Evolutionary conservation across 2,888 invertebrate genomes (phyloP), one percentile per base, ranked within the genome.

Genomic region (Euspilapteryx auroguttella): DNA sequence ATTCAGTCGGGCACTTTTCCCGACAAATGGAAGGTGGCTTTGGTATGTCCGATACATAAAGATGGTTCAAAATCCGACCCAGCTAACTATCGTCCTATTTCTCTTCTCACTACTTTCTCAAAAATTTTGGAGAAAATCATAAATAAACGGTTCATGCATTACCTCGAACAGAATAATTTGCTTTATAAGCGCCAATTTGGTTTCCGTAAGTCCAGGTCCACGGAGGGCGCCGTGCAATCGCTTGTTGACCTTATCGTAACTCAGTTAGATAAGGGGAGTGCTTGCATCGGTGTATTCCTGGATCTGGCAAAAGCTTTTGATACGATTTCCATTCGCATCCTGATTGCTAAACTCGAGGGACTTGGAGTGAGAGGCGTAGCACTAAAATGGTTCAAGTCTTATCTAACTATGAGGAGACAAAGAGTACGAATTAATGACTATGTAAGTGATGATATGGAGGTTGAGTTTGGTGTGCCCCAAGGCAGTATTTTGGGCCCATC

Each of bases 261-360:
- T 8, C 17, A 17, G 8, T 6, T 17, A 8, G 17, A 17, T 8
- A 17, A 17, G 17, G 17, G 17, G 5, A 17, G 8, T 12, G 12
- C 5, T 3, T 11, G 12, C 12, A 9, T 26, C 9, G 26, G 26
- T 3, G 12, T 17, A 11, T 26, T 26, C 12, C 17, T 26, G 6
- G 26, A 26, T 8, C 14, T 26, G 7, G 11, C 26, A 11, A 17
- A 26, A 9, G 26, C 26, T 2, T 26, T 26, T 11, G 26, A 26
- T 15, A 26, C 26, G 13, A 20, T 26, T 6, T 26, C 26, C 5
- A 9, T 7, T 10, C 12, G 11, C 8, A 26, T 26, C 2, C 13
- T 26, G 1, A 3, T 26, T 7, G 12, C 15, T 11, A 26, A 17
- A 3, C 6, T 26, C 1, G 17, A 26, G 12, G 2, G 6, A 5